Evolutionary conservation across 2,888 invertebrate species (phyloP), one percentile per base, ranked within the genome.

Genomic region (Zeuzera pyrina): DNA sequence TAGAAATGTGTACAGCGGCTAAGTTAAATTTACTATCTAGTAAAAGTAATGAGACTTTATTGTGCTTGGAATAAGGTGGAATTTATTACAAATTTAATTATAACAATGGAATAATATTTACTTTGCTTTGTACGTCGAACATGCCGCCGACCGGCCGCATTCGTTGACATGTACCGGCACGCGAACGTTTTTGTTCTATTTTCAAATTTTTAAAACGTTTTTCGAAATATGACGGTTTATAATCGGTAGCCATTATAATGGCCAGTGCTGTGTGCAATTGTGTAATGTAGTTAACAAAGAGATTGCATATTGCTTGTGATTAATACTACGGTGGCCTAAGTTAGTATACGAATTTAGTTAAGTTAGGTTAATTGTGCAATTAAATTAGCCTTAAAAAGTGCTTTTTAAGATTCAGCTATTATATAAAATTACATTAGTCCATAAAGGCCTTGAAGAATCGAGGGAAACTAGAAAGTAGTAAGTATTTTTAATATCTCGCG

Each of bases 101-200:
- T n/a, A n/a, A n/a, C n/a, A 41, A 36, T 41, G 58, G 39, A 57
- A 52, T 47, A 52, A 50, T 13, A 35, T 30, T 60, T 53, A 62
- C 15, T 19, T 47, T 39, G 56, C 54, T 60, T 64, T 62, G 59
- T 64, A 61, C 58, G 66, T 60, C 58, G 43, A 52, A 45, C 63
- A 57, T 60, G 57, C 34, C 53, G 59, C 59, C 57, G 61, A 48
- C 55, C 53, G 65, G 50, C 59, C 68, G 73, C 79, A 78, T 77
- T 78, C 71, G 76, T 52, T 63, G 68, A 70, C 66, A 70, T 70
- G 77, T 76, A 61, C 70, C 68, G 78, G 73, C 71, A 73, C 79
- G 78, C 71, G 79, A 72, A 73, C 65, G 73, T 69, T 77, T 76
- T 79, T 79, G 69, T 77, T 77, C 64, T 55, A 59, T 64, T 54